Percentiles rank a stretch among this genome's conserved stretches.
Conservation (phyloP, 2,113 vertebrate species). For the Seriola dumerili region DNA sequence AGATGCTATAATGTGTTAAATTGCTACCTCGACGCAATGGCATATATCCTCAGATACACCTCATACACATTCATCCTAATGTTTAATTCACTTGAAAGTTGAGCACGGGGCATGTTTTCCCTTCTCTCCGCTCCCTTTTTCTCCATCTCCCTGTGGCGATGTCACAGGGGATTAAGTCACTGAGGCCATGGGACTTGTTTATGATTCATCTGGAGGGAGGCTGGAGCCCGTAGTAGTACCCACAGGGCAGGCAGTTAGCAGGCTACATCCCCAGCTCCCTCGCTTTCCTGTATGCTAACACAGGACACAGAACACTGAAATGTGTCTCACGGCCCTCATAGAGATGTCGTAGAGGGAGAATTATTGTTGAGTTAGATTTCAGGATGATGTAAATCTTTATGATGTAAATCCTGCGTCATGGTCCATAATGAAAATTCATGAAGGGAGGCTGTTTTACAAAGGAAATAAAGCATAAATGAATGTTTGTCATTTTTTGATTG, state of each 20-base stretch:
- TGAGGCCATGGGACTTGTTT: slow-evolving; percentile 69
- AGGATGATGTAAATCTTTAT: slow-evolving; percentile 21
- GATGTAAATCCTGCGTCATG: slow-evolving; percentile 31
- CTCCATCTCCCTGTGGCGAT: slow-evolving; percentile 69
- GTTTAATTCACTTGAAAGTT: slow-evolving; percentile 80
- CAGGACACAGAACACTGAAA: slow-evolving; percentile 29
- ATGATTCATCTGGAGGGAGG: slow-evolving; percentile 74
- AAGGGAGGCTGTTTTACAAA: background rate
- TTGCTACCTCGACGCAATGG: slow-evolving; percentile 57
- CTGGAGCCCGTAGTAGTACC: slow-evolving; percentile 59
- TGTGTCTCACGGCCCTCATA: slow-evolving; percentile 29
- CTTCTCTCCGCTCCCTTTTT: slow-evolving; percentile 53
- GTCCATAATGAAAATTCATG: background rate
- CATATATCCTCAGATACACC: slow-evolving; percentile 72
- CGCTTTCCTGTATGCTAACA: slow-evolving; percentile 45
- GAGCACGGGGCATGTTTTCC: slow-evolving; percentile 71
- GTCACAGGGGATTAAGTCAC: slow-evolving; percentile 81
- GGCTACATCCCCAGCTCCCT: slow-evolving; percentile 49
- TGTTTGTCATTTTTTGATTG: background rate
- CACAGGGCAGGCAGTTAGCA: slow-evolving; percentile 60
- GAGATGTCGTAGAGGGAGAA: slow-evolving; percentile 22
- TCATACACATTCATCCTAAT: slow-evolving; percentile 75
- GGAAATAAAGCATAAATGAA: background rate
- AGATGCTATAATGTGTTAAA: slow-evolving; percentile 71
- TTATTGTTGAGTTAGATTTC: slow-evolving; percentile 33